Percentiles rank a stretch among this genome's conserved stretches.
Evolutionary conservation across 2,797 vertebrate species (phyloP).

Genomic region (Mustela erminea): DNA sequence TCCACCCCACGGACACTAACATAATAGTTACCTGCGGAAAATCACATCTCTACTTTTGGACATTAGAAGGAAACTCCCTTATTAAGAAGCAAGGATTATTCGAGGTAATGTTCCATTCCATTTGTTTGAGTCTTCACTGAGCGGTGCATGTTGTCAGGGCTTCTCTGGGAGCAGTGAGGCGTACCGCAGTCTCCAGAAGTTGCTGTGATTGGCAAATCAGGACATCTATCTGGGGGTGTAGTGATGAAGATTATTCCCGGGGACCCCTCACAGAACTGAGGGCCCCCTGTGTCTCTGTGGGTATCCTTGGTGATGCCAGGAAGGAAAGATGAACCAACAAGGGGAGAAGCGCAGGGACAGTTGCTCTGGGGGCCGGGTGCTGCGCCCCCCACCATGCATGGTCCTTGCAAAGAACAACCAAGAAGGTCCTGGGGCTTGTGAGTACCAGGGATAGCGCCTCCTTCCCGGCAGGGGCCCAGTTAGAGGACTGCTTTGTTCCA

Average conservation of each 20-base stretch:
- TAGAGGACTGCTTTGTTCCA: neutral
- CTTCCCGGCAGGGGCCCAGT: neutral
- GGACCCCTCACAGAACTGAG: neutral
- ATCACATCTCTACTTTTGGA: constrained; percentile 99
- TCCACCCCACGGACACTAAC: constrained; percentile 98
- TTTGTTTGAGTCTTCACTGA: accelerated
- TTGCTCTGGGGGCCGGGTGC: accelerated
- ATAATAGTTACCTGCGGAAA: constrained; percentile 98
- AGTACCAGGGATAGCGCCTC: neutral
- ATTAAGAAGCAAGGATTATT: constrained; percentile 98
- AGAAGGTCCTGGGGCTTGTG: neutral
- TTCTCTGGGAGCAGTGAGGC: neutral
- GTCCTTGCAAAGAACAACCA: accelerated
- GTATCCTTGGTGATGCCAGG: neutral
- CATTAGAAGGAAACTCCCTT: constrained; percentile 94
- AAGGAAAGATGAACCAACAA: neutral
- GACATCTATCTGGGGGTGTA: accelerated
- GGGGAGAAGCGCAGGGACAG: neutral
- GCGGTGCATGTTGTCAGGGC: accelerated
- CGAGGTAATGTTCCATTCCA: constrained; percentile 90
- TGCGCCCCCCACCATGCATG: accelerated
- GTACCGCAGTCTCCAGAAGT: neutral
- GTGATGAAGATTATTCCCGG: too few relatives aligned
- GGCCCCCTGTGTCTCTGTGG: neutral
- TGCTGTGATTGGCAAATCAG: neutral